phyloP scores from a whole-genome alignment of 2,797 vertebrate genomes.

The Girardinus metallicus region DNA sequence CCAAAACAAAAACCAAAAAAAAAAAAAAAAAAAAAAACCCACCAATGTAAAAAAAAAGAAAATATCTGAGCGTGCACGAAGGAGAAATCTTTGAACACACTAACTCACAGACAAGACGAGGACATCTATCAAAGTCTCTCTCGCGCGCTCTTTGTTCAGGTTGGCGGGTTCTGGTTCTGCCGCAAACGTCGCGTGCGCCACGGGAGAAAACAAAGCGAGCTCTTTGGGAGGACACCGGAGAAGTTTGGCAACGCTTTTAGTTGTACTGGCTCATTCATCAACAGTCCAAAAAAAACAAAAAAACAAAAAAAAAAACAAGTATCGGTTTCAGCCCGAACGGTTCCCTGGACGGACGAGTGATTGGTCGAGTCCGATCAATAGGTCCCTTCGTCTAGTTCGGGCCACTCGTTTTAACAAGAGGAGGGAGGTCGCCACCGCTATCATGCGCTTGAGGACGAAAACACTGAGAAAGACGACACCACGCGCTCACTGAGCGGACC shows the following conservation, averaged over 20 bases:
- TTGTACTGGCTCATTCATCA: conserved; percentile 49
- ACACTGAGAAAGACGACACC: conserved; percentile 52
- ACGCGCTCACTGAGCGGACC: conserved; percentile 49
- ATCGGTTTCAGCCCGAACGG: conserved; percentile 6
- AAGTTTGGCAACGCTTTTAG: conserved; percentile 35
- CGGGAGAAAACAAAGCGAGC: conserved; percentile 34
- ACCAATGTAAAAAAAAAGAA: conserved; percentile 61
- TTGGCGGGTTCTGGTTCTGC: not conserved
- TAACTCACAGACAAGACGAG: conserved; percentile 41
- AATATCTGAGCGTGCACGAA: conserved; percentile 52
- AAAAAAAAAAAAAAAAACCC: conserved; percentile 62
- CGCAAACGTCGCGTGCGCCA: conserved; percentile 43
- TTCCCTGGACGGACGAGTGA: conserved; percentile 10
- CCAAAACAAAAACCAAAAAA: conserved; percentile 54
- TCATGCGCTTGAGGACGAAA: conserved; percentile 56
- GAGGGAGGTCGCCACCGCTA: conserved; percentile 38
- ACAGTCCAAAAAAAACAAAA: not conserved
- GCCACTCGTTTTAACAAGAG: conserved; percentile 14
- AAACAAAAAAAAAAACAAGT: not conserved
- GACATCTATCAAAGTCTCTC: conserved; percentile 30
- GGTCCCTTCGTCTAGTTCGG: not conserved
- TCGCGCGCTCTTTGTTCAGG: conserved; percentile 17
- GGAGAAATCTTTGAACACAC: conserved; percentile 55
- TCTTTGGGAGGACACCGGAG: conserved; percentile 53
- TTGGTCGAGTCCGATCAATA: conserved; percentile 12